Evolutionary conservation across 2,113 vertebrate genomes (phyloP).

Genomic region (Menura novaehollandiae): DNA sequence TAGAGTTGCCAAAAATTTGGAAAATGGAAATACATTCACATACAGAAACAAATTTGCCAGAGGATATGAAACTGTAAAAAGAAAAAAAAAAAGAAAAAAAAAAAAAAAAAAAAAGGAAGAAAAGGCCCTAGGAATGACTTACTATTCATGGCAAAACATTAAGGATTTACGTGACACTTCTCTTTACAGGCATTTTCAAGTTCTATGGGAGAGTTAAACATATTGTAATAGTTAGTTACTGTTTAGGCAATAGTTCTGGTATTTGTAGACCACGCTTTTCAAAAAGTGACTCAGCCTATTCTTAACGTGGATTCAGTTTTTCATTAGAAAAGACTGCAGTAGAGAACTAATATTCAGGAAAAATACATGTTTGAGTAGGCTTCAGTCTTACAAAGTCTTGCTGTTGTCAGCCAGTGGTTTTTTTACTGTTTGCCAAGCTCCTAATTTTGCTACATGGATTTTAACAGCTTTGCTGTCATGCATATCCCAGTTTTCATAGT

Average conservation of each 20-base stretch:
- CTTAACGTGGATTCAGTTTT: not conserved
- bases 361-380: not conserved
- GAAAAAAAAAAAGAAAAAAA: not conserved
- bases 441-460: conserved; percentile 58
- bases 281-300: not conserved
- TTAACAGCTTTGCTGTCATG: conserved; percentile 63
- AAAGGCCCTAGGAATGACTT: not conserved
- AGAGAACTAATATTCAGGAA: not conserved
- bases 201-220: not conserved
- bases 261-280: not conserved
- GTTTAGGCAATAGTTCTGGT: not conserved
- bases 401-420: conserved; percentile 46
- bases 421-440: conserved; percentile 41
- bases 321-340: not conserved
- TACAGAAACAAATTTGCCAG: not conserved
- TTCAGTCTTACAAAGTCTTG: conserved; percentile 24
- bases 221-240: not conserved
- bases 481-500: conserved; percentile 52
- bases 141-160: not conserved
- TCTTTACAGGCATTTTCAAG: not conserved
- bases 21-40: not conserved
- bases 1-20: not conserved
- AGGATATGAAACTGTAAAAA: not conserved
- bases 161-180: not conserved
- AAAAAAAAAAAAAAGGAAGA: rapidly evolving